These are phyloP conservation scores for mouse (Mus musculus) DNA, from an alignment of 2,113 vertebrate genomes.

Conservation along the genomic window GRCm39 chr11:79143001-79143500, in stretches of 20 bases:
- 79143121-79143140: not conserved
- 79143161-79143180: constrained; percentile 19
- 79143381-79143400: not conserved
- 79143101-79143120: not conserved
- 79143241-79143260: not conserved
- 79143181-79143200: not conserved
- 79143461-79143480: constrained; percentile 16
- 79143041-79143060: not conserved
- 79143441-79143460: not conserved
- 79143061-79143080: constrained; percentile 10
- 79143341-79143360: not conserved
- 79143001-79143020: not conserved
- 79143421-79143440: not conserved
- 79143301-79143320: not conserved
- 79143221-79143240: not conserved
- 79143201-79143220: not conserved
- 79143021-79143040: constrained; percentile 25
- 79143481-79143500: not conserved
- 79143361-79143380: not conserved
- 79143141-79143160: constrained; percentile 5
- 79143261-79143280: not conserved
- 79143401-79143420: not conserved
- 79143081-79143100: not conserved
- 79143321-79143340: not conserved
- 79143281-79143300: not conserved